phyloP scores from a whole-genome alignment of 2,113 vertebrate genomes.

The Zosterops lateralis region DNA sequence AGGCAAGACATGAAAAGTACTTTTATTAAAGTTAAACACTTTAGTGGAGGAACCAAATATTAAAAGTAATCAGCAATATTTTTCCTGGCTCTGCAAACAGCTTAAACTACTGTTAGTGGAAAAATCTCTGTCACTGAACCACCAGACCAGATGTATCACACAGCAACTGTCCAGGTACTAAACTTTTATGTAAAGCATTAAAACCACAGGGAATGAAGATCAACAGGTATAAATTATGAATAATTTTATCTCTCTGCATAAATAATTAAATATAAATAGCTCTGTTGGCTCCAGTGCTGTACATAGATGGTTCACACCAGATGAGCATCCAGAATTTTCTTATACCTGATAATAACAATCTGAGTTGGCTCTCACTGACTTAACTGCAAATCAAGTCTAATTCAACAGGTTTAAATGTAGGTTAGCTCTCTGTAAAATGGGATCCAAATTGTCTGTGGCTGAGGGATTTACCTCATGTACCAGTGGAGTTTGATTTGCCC shows the following conservation, averaged over 20 bases:
- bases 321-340: not conserved
- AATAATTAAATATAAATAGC: not conserved
- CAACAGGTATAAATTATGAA: not conserved
- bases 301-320: not conserved
- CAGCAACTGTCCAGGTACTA: not conserved
- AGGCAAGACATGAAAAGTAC: not conserved
- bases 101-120: not conserved
- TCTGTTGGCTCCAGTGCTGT: not conserved
- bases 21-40: not conserved
- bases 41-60: not conserved
- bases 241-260: not conserved
- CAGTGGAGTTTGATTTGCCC: not conserved
- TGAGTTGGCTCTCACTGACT: fast-evolving
- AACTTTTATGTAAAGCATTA: not conserved
- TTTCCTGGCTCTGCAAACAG: not conserved
- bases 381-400: not conserved
- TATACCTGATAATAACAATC: not conserved
- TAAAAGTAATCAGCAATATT: not conserved
- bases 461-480: not conserved
- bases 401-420: not conserved
- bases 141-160: not conserved
- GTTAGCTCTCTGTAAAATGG: not conserved
- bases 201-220: not conserved
- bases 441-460: not conserved
- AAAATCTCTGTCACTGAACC: not conserved